phyloP scores from a whole-genome alignment of 2,113 vertebrate genomes.

The Ctenodactylus gundi region DNA sequence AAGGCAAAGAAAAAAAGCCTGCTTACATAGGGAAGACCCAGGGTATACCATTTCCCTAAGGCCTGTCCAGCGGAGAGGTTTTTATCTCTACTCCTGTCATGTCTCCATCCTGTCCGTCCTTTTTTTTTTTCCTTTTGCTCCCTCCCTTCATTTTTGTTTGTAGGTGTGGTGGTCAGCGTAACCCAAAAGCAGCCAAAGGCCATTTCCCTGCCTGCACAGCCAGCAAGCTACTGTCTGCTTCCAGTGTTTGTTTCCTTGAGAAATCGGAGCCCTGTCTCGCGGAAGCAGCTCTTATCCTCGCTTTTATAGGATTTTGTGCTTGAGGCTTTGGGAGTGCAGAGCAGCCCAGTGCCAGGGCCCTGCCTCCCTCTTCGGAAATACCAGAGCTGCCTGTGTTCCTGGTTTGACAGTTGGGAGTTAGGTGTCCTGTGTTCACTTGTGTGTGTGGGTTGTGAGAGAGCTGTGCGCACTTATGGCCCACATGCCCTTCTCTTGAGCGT shows the following conservation, averaged over 20 bases:
- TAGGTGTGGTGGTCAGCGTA: not conserved
- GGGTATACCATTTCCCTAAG: not conserved
- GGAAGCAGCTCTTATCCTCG: conserved; percentile 19
- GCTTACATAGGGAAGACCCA: not conserved
- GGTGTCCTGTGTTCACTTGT: not conserved
- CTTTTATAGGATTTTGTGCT: conserved; percentile 30
- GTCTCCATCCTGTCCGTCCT: too few species aligned
- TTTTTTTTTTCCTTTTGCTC: not conserved
- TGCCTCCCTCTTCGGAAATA: not conserved
- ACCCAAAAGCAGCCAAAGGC: not conserved
- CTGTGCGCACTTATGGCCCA: not conserved
- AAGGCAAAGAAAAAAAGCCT: not conserved
- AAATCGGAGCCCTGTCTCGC: not conserved
- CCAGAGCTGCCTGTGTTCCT: conserved; percentile 22
- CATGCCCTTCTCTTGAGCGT: not conserved
- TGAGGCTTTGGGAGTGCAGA: not conserved
- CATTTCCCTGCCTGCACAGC: not conserved
- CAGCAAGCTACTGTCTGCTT: not conserved
- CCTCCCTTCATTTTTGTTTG: not conserved
- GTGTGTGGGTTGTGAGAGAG: not conserved
- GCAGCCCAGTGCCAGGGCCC: not conserved
- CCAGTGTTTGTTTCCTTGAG: conserved; percentile 2
- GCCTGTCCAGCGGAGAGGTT: not conserved
- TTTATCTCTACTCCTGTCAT: not conserved
- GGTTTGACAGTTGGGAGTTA: not conserved